phyloP scores from a whole-genome alignment of 2,113 vertebrate genomes.

The Anguilla rostrata region DNA sequence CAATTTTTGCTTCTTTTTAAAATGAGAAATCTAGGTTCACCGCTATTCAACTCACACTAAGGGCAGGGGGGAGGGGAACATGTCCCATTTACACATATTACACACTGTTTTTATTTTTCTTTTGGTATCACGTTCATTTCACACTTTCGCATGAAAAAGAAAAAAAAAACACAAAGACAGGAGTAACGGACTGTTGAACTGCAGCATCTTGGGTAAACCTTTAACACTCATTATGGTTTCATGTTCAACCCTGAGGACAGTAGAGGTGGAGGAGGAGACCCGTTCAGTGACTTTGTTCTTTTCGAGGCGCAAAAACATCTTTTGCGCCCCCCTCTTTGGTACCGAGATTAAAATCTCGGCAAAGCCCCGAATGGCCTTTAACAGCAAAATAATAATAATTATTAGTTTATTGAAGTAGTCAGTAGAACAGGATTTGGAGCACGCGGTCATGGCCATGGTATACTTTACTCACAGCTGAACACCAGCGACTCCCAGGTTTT shows the following conservation, averaged over 20 bases:
- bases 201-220: conserved; percentile 47
- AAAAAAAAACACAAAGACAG: neutral
- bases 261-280: conserved; percentile 30
- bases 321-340: conserved; percentile 6
- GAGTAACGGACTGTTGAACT: conserved; percentile 14
- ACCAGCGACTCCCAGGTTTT: neutral
- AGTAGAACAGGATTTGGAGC: neutral
- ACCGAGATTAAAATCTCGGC: neutral
- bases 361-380: conserved; percentile 11
- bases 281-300: conserved; percentile 10
- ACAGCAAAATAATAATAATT: neutral
- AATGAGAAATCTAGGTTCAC: conserved; percentile 47
- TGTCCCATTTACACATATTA: conserved; percentile 32
- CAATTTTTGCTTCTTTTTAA: conserved; percentile 35
- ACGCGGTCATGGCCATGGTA: neutral
- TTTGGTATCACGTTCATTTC: conserved; percentile 55
- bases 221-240: conserved; percentile 46
- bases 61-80: neutral
- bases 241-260: conserved; percentile 42
- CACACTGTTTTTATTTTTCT: conserved; percentile 24
- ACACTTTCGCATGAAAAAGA: conserved; percentile 34
- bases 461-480: neutral
- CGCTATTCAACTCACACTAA: conserved; percentile 52
- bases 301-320: neutral
- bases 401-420: neutral